phyloP scores from a whole-genome alignment of 2,888 invertebrate species.

The Protophormia terraenovae region DNA sequence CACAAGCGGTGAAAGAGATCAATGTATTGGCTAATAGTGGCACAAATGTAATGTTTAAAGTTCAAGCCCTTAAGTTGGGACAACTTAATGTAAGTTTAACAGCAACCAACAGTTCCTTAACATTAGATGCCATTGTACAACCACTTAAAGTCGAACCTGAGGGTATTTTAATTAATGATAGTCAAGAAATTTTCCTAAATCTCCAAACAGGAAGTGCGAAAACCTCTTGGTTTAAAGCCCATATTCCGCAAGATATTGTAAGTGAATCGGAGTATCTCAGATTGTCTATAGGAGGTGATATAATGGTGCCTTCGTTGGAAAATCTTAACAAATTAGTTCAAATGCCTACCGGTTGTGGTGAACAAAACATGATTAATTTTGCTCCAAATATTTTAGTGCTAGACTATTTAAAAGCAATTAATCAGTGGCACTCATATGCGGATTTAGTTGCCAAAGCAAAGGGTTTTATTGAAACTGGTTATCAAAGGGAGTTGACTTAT shows the following conservation, averaged over 20 bases:
- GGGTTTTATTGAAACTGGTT: constrained; percentile 83
- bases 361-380: constrained; percentile 86
- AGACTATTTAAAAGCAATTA: constrained; percentile 83
- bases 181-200: neutral
- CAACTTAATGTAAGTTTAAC: constrained; percentile 86
- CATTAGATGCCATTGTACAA: constrained; percentile 84
- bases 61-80: constrained; percentile 86
- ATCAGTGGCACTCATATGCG: neutral
- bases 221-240: neutral
- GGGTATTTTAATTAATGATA: constrained; percentile 84
- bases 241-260: constrained; percentile 80
- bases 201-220: constrained; percentile 79
- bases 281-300: constrained; percentile 83
- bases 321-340: constrained; percentile 84
- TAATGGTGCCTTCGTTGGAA: constrained; percentile 82
- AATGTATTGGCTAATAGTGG: constrained; percentile 87
- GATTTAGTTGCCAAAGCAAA: constrained; percentile 80
- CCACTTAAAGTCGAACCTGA: constrained; percentile 86
- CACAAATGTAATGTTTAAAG: constrained; percentile 85
- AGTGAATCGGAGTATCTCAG: constrained; percentile 83
- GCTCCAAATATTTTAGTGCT: constrained; percentile 85
- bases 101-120: constrained; percentile 82
- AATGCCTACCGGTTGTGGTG: constrained; percentile 87
- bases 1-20: constrained; percentile 77
- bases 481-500: constrained; percentile 88